Conservation (phyloP, 2,113 vertebrate genomes). For the Tetrax tetrax region DNA sequence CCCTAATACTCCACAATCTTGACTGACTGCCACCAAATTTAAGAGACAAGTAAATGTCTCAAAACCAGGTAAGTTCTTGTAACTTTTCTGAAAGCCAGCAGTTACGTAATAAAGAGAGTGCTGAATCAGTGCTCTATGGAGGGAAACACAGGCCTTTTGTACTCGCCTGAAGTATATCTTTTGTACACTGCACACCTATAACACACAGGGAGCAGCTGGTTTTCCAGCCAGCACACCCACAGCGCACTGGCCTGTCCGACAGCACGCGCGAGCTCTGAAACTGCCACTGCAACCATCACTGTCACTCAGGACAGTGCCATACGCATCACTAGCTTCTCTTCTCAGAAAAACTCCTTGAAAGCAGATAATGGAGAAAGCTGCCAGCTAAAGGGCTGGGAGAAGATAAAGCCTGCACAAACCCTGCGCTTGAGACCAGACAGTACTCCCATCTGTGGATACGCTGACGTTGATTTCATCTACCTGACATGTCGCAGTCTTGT, state of each 20-base stretch:
- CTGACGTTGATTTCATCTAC: neutral
- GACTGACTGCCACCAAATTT: neutral
- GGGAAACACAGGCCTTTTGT: neutral
- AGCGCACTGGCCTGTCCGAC: neutral
- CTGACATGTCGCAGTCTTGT: neutral
- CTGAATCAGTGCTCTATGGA: accelerated
- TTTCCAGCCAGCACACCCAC: neutral
- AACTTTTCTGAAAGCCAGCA: neutral
- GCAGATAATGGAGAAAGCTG: neutral
- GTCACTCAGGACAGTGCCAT: neutral
- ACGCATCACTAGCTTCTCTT: neutral
- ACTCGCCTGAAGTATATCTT: neutral
- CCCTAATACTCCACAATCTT: neutral
- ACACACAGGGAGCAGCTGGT: neutral
- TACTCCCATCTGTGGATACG: neutral
- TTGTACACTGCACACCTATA: neutral
- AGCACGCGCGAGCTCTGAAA: neutral
- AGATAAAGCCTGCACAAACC: neutral
- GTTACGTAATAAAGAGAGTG: neutral
- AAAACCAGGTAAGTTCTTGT: neutral
- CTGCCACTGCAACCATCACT: neutral
- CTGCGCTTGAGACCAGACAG: neutral
- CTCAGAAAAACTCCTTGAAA: neutral
- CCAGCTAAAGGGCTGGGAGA: neutral
- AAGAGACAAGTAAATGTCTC: neutral